phyloP scores from a whole-genome alignment of 2,888 invertebrate species.

The Yponomeuta evonymella region DNA sequence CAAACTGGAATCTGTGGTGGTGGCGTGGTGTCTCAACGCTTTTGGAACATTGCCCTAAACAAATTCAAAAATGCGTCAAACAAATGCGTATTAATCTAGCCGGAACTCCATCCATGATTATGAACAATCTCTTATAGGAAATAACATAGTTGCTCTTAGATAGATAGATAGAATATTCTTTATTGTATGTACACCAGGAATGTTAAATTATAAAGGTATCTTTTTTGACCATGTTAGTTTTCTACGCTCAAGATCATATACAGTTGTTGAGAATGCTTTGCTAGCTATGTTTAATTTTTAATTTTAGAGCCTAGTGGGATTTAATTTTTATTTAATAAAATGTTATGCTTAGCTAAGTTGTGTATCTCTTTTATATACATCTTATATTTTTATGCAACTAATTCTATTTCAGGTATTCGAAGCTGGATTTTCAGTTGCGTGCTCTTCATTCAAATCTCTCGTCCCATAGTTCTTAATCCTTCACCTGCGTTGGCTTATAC shows the following conservation, averaged over 20 bases:
- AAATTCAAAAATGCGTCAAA: constrained; percentile 53
- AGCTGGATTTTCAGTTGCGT: constrained; percentile 24
- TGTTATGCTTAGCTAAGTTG: background rate
- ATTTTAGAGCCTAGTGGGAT: too few species aligned
- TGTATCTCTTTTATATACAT: too few species aligned
- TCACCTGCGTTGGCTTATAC: constrained; percentile 13
- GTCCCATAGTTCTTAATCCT: constrained; percentile 24
- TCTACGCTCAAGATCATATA: too few species aligned
- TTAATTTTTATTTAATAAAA: too few species aligned
- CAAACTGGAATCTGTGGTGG: background rate
- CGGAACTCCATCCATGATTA: constrained; percentile 3
- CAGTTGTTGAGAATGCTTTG: too few species aligned
- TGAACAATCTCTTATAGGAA: background rate
- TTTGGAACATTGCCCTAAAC: constrained; percentile 55
- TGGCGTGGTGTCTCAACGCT: constrained; percentile 35
- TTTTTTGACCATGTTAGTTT: background rate
- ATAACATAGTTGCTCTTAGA: background rate
- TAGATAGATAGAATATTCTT: too few species aligned
- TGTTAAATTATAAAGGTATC: background rate
- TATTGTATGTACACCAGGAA: too few species aligned
- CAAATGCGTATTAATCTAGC: constrained; percentile 30
- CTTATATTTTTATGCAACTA: constrained; percentile 18
- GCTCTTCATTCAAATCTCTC: constrained; percentile 27
- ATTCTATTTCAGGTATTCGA: constrained; percentile 22
- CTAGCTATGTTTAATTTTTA: too few species aligned